Percentiles rank a stretch among this genome's conserved stretches.
These are phyloP conservation scores for Hoplostethus atlanticus DNA, from an alignment of 2,797 vertebrate species.

Conservation along the genomic window DNA sequence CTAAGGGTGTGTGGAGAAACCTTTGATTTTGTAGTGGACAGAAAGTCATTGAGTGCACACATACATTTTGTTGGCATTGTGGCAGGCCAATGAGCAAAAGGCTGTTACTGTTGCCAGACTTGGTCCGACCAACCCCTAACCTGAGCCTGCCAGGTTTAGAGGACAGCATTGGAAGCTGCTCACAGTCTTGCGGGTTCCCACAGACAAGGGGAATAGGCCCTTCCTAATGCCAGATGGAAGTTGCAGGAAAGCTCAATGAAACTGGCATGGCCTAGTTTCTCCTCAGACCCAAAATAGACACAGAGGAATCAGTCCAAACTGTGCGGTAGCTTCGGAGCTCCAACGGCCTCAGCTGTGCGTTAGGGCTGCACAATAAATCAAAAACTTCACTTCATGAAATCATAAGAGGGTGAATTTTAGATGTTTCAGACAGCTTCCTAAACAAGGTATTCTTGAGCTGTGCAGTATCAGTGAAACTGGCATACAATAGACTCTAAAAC, in stretches of 20 bases:
- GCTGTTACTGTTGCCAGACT: conserved; percentile 23
- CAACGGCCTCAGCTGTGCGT: conserved; percentile 61
- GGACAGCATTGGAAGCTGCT: conserved; percentile 32
- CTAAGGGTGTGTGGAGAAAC: conserved; percentile 66
- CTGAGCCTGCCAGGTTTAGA: conserved; percentile 40
- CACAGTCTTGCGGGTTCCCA: conserved; percentile 43
- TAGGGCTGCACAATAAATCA: conserved; percentile 42
- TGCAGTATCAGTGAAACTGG: neutral
- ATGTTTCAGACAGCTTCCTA: neutral
- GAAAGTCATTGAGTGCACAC: conserved; percentile 42
- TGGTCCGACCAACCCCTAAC: conserved; percentile 10
- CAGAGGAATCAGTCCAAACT: conserved; percentile 70
- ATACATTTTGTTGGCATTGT: conserved; percentile 49
- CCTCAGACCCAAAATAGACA: conserved; percentile 76
- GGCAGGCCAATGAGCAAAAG: conserved; percentile 34
- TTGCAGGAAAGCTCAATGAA: conserved; percentile 77
- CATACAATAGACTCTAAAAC: neutral
- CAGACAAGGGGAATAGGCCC: conserved; percentile 18
- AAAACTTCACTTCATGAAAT: conserved; percentile 33
- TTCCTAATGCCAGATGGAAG: conserved; percentile 73
- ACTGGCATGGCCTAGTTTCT: conserved; percentile 82
- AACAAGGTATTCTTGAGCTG: neutral
- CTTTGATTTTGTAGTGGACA: conserved; percentile 41
- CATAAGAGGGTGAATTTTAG: neutral
- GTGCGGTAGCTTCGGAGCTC: conserved; percentile 65